These are phyloP conservation scores for Gallinago solitaria DNA, from an alignment of 2,797 vertebrate species.

Conservation along the genomic window DNA sequence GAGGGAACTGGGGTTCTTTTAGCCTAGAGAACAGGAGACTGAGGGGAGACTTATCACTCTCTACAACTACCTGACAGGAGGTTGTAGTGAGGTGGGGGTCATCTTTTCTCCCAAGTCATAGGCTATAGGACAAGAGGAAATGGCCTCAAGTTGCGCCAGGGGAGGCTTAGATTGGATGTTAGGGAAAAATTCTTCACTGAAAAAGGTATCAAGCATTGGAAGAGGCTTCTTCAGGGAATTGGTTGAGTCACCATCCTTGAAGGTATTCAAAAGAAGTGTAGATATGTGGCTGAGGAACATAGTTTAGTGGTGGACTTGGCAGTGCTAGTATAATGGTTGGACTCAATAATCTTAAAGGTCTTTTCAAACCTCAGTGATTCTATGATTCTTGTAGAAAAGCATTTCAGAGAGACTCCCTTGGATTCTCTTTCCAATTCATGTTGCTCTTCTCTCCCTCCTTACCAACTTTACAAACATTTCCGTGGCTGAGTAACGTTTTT, in stretches of 20 bases:
- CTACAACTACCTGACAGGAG: not conserved
- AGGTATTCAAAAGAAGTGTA: not conserved
- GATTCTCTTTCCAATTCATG: not conserved
- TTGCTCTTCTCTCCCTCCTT: not conserved
- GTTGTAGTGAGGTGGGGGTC: not conserved
- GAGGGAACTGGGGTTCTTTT: not conserved
- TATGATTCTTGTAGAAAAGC: slow-evolving; percentile 1
- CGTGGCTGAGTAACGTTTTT: not conserved
- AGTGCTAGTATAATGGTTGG: not conserved
- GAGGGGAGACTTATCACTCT: not conserved
- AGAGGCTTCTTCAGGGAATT: not conserved
- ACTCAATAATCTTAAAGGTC: not conserved
- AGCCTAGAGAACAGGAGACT: not conserved
- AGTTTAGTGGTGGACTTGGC: not conserved
- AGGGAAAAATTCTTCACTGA: not conserved
- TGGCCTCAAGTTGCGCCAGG: not conserved
- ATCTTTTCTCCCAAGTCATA: not conserved
- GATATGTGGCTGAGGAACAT: not conserved
- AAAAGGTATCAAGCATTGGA: not conserved
- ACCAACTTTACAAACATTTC: not conserved
- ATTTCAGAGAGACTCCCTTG: not conserved
- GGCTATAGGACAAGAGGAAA: not conserved
- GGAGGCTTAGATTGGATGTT: not conserved
- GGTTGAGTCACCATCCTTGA: not conserved
- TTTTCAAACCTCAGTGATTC: not conserved